Evolutionary conservation across 2,888 invertebrate genomes (phyloP).

Genomic region (Bruchidius siliquastri): DNA sequence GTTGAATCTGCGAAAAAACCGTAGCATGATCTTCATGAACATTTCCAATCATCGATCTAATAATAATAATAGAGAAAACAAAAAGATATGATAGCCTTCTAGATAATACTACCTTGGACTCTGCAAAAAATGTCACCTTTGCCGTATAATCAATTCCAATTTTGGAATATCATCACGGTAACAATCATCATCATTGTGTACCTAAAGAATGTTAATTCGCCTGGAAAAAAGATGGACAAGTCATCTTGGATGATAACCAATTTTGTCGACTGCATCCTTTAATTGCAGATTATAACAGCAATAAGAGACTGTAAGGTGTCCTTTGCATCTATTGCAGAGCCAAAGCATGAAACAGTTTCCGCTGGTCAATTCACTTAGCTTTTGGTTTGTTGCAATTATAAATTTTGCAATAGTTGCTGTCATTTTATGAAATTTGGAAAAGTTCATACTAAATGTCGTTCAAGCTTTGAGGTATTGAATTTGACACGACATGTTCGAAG

Average conservation of each 20-base stretch:
- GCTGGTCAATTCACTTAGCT: not conserved
- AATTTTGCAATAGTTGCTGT: no score
- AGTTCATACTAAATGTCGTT: no score
- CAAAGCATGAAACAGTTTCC: not conserved
- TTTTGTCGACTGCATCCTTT: not conserved
- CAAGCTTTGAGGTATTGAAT: no score
- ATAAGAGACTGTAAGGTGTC: not conserved
- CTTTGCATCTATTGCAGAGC: not conserved
- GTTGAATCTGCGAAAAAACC: not conserved
- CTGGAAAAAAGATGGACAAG: not conserved
- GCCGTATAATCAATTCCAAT: not conserved
- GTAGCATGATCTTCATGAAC: not conserved
- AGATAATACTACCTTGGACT: not conserved
- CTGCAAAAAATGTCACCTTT: not conserved
- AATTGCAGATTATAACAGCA: not conserved
- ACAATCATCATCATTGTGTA: not conserved
- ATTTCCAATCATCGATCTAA: not conserved
- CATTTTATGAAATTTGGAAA: no score
- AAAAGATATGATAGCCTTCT: not conserved
- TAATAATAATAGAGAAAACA: not conserved
- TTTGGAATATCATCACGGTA: not conserved
- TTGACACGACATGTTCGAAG: no score
- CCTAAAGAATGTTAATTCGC: not conserved
- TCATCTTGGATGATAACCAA: not conserved
- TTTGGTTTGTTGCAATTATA: not conserved